Evolutionary conservation across 2,888 invertebrate species (phyloP), one percentile per base, ranked within the genome.

Genomic region (Apomyelois bistriatella): DNA sequence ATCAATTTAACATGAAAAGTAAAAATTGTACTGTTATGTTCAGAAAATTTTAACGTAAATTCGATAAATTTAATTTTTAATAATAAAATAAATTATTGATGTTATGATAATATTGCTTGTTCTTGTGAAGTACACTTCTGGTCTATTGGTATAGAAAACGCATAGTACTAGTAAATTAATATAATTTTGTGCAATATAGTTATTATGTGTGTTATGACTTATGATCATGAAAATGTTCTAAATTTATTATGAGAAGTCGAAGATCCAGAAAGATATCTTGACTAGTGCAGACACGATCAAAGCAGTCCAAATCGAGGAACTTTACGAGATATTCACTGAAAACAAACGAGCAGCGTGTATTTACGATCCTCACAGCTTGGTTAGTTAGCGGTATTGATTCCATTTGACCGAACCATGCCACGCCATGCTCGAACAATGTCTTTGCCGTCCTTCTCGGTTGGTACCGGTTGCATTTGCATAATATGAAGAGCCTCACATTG

Each of bases 371-470:
- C 22, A 9, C 37, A 8, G 7, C 22, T 42, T 42, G 42, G 41
- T 35, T 51, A 42, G 40, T 51, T 51, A 51, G 42, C 50, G 32
- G 41, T 41, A 51, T 42, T 42, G 41, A 51, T 42, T 42, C 51
- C 35, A 12, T 4, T 28, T 46, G 37, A 38, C 48, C 51, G 42
- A 35, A 42, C 16, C 35, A 35, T 51, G 42, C 35, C 35, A 35
- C 6, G 22, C 22, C 22, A 22, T 22, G 37, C 17, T 22, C 42
- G 22, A 51, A 51, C 50, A 42, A 42, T 35, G 50, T 50, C 50
- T 50, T 15, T 10, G 41, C 40, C 35, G 42, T 51, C 51, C 51
- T 51, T 51, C 51, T 35, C 41, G 16, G 42, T n/a, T 28, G 22
- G 36, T 36, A 40, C 50, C 50, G 32, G 50, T 40, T 41, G 9